Base-by-base conservation (phyloP, 2,113 vertebrate genomes). In the Bambusicola thoracicus region DNA sequence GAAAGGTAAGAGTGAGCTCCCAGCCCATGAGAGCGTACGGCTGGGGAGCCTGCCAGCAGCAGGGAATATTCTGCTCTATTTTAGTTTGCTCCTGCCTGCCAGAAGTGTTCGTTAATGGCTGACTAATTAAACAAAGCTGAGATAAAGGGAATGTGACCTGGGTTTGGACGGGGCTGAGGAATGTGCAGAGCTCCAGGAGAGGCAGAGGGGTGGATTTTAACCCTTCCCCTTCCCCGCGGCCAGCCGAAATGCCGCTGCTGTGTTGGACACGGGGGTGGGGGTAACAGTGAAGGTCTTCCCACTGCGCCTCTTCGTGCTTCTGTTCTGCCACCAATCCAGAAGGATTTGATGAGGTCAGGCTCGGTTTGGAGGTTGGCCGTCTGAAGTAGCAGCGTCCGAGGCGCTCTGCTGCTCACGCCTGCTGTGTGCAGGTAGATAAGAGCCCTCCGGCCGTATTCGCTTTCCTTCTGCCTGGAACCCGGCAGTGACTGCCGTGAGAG, bases 71-170 rank as follows among this genome's bases (percentile, higher is more conserved):
- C 41, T 69, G 55, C 7, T 20, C 34, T 29, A 6, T 15, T 24
- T 67, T 66, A n/a, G 56, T 76, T 88, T 76, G 66, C 66, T 46
- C 74, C 11, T 10, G 48, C n/a, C 48, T 53, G 80, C n/a, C 63
- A n/a, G 56, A 56, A 38, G 63, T 8, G 4, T 68, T 74, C 6
- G 76, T 82, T 93, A 82, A 92, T 74, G 81, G 72, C 66, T 89
- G 66, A 85, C 77, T 86, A 68, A 86, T 86, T 89, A 82, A 86
- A 78, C n/a, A 34, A 63, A 79, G 81, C 27, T 2, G 67, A 67
- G 86, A 74, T 78, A 92, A 86, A 82, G 77, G 72, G 66, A 74
- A 62, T 29, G 51, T 78, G 89, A 89, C 70, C 85, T 21, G 68
- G 73, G 68, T 40, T 62, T 44, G 65, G 83, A 59, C 32, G 3